Conservation (phyloP, 2,113 vertebrate genomes). For the Laticauda laticaudata region DNA sequence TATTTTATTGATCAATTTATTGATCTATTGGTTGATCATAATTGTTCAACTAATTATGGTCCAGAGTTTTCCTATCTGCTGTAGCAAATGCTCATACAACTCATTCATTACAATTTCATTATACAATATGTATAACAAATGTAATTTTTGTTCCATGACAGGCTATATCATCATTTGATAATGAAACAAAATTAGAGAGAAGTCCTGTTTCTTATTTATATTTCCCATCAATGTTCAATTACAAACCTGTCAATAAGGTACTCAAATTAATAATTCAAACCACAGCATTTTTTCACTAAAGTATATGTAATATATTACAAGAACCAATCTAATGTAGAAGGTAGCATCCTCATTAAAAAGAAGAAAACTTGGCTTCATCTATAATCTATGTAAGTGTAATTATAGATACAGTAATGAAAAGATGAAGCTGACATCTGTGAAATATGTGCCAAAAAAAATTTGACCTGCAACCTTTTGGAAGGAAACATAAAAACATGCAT, state of each 20-base stretch:
- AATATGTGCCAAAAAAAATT: conserved; percentile 65
- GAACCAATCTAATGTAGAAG: conserved; percentile 36
- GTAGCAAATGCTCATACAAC: not conserved
- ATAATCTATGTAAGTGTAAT: conserved; percentile 66
- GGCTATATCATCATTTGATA: not conserved
- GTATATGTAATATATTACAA: conserved; percentile 46
- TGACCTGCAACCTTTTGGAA: conserved; percentile 67
- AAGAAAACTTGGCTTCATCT: conserved; percentile 68
- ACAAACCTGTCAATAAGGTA: conserved; percentile 46
- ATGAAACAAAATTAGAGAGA: conserved; percentile 2
- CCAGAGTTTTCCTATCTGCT: not conserved
- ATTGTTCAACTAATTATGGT: not conserved
- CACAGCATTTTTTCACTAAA: conserved; percentile 29
- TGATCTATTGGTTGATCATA: not conserved
- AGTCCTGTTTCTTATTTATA: conserved; percentile 43
- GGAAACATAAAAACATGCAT: conserved; percentile 57
- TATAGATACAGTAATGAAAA: conserved; percentile 63
- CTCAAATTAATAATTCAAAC: conserved; percentile 39
- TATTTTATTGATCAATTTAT: not conserved
- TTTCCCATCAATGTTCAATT: conserved; percentile 49
- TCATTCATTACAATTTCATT: not conserved
- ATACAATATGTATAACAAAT: not conserved
- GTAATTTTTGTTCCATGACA: not conserved
- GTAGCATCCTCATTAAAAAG: conserved; percentile 59
- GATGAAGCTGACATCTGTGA: conserved; percentile 59